phyloP scores from a whole-genome alignment of 2,797 vertebrate genomes.

The Myotis findleyi region DNA sequence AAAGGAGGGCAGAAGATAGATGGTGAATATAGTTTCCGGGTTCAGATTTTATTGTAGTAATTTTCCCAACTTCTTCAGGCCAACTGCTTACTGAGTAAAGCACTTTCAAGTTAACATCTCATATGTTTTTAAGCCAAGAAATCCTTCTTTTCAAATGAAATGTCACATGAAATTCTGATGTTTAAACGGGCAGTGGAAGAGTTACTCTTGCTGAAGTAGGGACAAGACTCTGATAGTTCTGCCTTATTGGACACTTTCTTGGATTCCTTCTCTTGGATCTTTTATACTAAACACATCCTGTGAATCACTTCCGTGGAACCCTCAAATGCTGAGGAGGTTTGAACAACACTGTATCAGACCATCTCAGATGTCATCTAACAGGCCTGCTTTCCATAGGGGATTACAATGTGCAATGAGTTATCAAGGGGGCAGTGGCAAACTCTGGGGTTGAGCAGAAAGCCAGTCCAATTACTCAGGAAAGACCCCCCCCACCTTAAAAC shows the following conservation, averaged over 20 bases:
- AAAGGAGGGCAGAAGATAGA: neutral
- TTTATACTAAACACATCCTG: neutral
- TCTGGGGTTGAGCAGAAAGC: neutral
- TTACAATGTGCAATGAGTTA: neutral
- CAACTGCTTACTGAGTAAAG: neutral
- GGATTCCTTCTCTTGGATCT: neutral
- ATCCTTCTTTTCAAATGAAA: neutral
- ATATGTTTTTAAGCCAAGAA: slow-evolving; percentile 7
- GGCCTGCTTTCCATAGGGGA: neutral
- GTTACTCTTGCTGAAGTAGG: neutral
- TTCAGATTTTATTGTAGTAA: slow-evolving; percentile 13
- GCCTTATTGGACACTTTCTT: neutral
- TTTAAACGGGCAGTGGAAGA: neutral
- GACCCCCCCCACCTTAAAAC: neutral
- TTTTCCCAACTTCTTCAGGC: neutral
- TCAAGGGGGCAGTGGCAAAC: neutral
- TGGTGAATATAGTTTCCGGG: neutral
- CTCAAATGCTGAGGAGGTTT: neutral
- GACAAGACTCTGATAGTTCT: neutral
- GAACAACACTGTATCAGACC: neutral
- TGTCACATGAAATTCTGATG: neutral
- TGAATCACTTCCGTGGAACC: neutral
- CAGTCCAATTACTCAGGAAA: neutral
- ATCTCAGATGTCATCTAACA: neutral
- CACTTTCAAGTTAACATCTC: slow-evolving; percentile 18